Conservation (phyloP, 2,797 vertebrate species). For the Rhabdomys pumilio region DNA sequence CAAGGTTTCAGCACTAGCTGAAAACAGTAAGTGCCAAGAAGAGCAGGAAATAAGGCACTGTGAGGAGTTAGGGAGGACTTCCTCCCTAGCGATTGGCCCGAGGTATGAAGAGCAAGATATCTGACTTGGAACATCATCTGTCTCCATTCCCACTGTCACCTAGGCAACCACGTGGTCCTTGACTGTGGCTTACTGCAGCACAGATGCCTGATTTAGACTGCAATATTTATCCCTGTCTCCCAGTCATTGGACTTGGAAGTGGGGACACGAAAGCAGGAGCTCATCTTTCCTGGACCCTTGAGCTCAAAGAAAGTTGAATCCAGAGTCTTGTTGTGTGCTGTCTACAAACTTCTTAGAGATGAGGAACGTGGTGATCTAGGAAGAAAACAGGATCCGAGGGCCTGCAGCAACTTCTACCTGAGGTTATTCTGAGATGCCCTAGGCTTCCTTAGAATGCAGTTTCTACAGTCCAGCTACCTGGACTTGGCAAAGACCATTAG, state of each 20-base stretch:
- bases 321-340: background rate
- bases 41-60: background rate
- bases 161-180: background rate
- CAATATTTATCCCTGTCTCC: background rate
- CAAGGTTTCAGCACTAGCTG: background rate
- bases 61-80: background rate
- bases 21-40: background rate
- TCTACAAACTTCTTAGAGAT: background rate
- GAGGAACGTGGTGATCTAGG: background rate
- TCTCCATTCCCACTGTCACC: background rate
- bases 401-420: background rate
- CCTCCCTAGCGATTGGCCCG: background rate
- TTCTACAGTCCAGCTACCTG: background rate
- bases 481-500: background rate
- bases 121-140: background rate
- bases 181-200: background rate
- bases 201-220: background rate
- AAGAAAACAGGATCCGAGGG: background rate
- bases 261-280: background rate
- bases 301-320: background rate
- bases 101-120: background rate
- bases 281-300: background rate
- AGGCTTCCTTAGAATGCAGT: background rate
- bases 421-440: background rate
- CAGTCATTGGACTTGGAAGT: background rate